phyloP scores from a whole-genome alignment of 2,113 vertebrate genomes.

The Damaliscus lunatus region DNA sequence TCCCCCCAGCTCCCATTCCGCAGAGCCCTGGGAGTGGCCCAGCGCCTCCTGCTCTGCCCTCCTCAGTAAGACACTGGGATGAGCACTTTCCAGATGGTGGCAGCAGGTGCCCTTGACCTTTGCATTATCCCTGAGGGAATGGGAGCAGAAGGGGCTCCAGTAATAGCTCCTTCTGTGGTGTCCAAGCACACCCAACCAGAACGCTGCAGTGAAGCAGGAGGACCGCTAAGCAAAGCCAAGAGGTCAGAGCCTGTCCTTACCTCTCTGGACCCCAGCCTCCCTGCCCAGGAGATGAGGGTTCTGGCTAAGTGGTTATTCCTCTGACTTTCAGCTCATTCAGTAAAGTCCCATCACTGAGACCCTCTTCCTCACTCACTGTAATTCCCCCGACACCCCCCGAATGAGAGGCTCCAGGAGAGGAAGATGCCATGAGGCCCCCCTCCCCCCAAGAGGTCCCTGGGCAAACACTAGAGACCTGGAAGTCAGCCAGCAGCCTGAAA shows the following conservation, averaged over 20 bases:
- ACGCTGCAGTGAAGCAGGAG: not conserved
- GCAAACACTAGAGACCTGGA: not conserved
- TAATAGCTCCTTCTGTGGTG: rapidly evolving
- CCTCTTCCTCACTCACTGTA: not conserved
- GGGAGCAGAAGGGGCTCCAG: not conserved
- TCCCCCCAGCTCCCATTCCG: not conserved
- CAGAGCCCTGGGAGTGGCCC: not conserved
- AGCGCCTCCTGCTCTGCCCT: not conserved
- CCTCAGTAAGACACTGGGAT: not conserved
- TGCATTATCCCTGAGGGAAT: not conserved
- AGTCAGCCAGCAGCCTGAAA: not conserved
- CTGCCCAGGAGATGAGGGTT: not conserved
- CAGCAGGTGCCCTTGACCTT: not conserved
- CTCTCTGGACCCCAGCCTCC: not conserved
- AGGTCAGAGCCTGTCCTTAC: not conserved
- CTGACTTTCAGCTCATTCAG: not conserved
- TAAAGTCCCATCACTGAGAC: no score
- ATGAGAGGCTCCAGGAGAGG: not conserved
- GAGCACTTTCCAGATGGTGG: not conserved
- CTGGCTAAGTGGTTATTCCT: not conserved
- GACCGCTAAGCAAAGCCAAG: not conserved
- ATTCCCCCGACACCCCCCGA: not conserved
- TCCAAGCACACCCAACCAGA: not conserved
- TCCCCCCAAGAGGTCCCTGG: not conserved
- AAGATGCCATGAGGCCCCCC: not conserved